Base-by-base conservation (phyloP, 1,140 invertebrate genomes). In the Nasonia giraulti region DNA sequence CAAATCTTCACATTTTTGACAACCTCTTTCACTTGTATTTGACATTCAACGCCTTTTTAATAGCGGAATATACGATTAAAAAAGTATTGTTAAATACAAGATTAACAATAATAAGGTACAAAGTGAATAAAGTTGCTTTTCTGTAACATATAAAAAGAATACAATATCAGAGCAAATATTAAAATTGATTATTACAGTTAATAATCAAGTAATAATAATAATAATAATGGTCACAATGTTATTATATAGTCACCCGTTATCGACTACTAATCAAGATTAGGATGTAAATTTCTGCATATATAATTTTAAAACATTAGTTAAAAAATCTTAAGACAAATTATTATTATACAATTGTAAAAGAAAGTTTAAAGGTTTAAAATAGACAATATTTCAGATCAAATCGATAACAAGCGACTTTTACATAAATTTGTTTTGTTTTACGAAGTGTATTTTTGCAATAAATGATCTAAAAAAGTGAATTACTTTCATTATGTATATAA, bases 51-150 rank as follows among this genome's bases (percentile, higher is more conserved):
- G 20, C 44, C 11, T 20, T 68, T 73, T 73, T 68, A n/a, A 66
- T 55, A 17, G 33, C 31, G 23, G 7, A 79, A 74, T 50, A 66
- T 55, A 68, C 73, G 20, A 17, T 50, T 69, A 50, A 78, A 68
- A 40, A 17, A 23, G 47, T 31, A 69, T 81, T 71, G 50, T 74
- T 74, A 71, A 62, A 71, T 71, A 31, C 8, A 77, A 68, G 33
- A 79, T 74, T 79, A 62, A 84, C n/a, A 80, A 84, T 31, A 79
- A 14, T 84, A 80, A 80, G 44, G 77, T 80, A 84, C 77, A 75
- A 17, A 11, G 47, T 75, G 2, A 80, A 37, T 68, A 50, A 73
- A 66, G 47, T 80, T 74, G 7, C n/a, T 40, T 80, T 14, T 33
- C 40, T 68, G n/a, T 81, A 84, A 84, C 74, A 74, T 80, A 20